A percentile compares a stretch with the other conserved stretches of the same genome.
These are phyloP conservation scores for Siniperca chuatsi DNA, from an alignment of 2,113 vertebrate genomes.

Conservation along the genomic window DNA sequence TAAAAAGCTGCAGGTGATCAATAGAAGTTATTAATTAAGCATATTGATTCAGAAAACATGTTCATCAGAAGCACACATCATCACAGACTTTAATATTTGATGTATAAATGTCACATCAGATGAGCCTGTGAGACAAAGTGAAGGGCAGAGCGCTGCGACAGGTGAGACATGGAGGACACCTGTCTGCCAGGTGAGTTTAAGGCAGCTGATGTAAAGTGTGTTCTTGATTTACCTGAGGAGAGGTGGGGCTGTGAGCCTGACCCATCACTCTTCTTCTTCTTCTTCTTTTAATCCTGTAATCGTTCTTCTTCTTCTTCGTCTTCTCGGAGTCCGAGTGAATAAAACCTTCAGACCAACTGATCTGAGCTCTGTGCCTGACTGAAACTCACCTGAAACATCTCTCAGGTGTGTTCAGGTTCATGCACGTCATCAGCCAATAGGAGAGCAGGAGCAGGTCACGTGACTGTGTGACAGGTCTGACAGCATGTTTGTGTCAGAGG, in stretches of 20 bases:
- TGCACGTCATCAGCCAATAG: not conserved
- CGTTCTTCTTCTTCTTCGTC: not conserved
- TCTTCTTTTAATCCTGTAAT: not conserved
- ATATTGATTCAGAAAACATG: no score
- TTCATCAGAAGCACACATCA: no score
- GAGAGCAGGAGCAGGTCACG: slow-evolving; percentile 15
- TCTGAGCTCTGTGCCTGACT: not conserved
- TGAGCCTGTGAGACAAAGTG: no score
- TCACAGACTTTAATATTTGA: no score
- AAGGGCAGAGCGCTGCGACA: not conserved
- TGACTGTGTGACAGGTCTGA: slow-evolving; percentile 46
- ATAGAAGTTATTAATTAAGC: no score
- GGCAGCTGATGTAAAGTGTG: not conserved
- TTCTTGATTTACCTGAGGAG: slow-evolving; percentile 59
- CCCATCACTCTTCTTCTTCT: slow-evolving; percentile 58
- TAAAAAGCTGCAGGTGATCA: no score
- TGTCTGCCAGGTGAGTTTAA: not conserved
- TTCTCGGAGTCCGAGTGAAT: no score
- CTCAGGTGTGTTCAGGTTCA: slow-evolving; percentile 22
- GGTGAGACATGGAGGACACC: not conserved
- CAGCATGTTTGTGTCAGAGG: slow-evolving; percentile 33
- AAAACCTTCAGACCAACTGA: not conserved
- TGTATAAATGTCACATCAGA: no score
- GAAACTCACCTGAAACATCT: slow-evolving; percentile 1
- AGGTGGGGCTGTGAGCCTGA: slow-evolving; percentile 13